A percentile compares a stretch with the other conserved stretches of the same genome.
Evolutionary conservation across 2,888 invertebrate genomes (phyloP).

Genomic region (Athalia cordata): DNA sequence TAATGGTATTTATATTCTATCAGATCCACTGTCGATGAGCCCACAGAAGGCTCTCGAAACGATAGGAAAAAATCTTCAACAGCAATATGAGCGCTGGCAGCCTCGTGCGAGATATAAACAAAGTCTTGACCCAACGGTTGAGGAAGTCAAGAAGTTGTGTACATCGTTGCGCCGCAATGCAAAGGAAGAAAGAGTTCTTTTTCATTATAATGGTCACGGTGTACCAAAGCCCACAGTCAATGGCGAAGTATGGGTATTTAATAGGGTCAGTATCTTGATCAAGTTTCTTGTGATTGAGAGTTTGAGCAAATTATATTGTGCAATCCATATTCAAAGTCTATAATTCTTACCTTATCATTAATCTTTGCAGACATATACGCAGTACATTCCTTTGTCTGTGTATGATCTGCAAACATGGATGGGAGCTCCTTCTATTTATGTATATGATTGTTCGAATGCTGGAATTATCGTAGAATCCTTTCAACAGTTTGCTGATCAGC

Average conservation of each 20-base stretch:
- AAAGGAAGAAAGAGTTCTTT: conserved; percentile 97
- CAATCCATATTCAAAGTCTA: not conserved
- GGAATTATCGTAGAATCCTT: conserved; percentile 96
- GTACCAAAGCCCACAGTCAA: conserved; percentile 98
- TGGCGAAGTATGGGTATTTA: conserved; percentile 99
- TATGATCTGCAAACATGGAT: conserved; percentile 99
- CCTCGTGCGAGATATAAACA: conserved; percentile 98
- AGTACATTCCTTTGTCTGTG: conserved; percentile 98
- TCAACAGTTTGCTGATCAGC: conserved; percentile 92
- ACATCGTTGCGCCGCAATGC: conserved; percentile 95
- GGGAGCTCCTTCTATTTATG: conserved; percentile 99
- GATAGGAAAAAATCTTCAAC: conserved; percentile 93
- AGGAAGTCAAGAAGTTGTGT: conserved; percentile 98
- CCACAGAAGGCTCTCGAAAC: conserved; percentile 94
- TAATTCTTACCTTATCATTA: conserved; percentile 20
- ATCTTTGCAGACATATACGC: conserved; percentile 89
- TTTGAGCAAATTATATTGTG: no score
- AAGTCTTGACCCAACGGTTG: conserved; percentile 96
- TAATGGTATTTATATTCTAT: not conserved
- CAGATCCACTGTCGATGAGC: conserved; percentile 91
- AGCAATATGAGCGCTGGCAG: conserved; percentile 99
- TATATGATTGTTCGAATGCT: conserved; percentile 99
- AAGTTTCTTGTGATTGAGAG: not conserved
- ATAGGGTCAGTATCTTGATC: conserved; percentile 80
- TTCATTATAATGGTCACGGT: conserved; percentile 99